Evolutionary conservation across 2,113 vertebrate genomes (phyloP), one percentile per base, ranked within the genome.

Genomic region (Origma solitaria): DNA sequence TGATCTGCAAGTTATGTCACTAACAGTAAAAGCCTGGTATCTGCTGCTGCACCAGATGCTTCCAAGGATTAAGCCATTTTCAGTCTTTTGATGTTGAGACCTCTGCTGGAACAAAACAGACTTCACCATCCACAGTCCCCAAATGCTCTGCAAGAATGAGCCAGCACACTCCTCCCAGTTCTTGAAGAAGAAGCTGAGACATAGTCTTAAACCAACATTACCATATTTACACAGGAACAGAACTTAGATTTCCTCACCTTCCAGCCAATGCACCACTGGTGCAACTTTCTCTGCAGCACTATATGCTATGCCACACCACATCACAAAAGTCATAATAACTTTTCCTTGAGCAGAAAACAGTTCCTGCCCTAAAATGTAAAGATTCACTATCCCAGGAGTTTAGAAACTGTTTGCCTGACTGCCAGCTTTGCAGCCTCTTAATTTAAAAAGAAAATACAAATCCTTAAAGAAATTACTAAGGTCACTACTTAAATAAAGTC

Each of bases 31-130:
- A 93, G 60, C 86, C 80, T 62, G 68, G 56, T 64, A 83, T 64
- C 72, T 92, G 60, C 86, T 88, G 86, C 86, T 81, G 37, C 31
- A 91, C 64, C 88, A 95, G 83, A 81, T 92, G 91, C 60, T 95
- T 66, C 80, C 60, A 69, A 86, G 60, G 83, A 94, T 95, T 95
- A 97, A 88, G 58, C 73, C 23, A 81, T 78, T 92, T 81, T 64
- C 86, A 62, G 57, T 90, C 9, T 49, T 86, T 50, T 68, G 44
- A 88, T 66, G 40, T 18, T 64, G 92, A 92, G 91, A 61, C 49
- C 42, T 58, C 80, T 65, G 20, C 68, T 49, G 72, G 47, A 95
- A 86, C 18, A 82, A 95, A 93, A 77, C 3, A 3, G 49, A 61
- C 31, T 81, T 93, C 31, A 40, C 70, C 19, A 93, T 86, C 45